Evolutionary conservation across 1,140 invertebrate species (phyloP), one percentile per base, ranked within the genome.

Genomic region (Megathymus violae): DNA sequence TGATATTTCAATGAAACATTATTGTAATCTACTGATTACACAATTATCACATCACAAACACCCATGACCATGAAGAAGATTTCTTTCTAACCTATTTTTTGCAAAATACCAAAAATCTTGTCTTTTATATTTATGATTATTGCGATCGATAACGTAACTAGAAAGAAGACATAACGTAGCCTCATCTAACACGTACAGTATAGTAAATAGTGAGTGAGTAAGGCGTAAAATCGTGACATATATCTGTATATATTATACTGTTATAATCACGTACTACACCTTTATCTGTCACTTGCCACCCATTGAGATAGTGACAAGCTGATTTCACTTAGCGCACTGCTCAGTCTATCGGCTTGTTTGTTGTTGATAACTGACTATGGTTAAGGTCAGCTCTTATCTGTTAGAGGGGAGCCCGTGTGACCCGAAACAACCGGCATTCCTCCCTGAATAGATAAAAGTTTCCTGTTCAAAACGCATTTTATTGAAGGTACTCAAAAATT

Each of bases 301-400:
- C 7, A 27, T 56, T 52, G 63, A 51, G 61, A 69, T 69, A 75
- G 67, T 44, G 64, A 65, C 69, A 72, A 46, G 64, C 61, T 52
- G 66, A 64, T 73, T 68, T 71, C 68, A 64, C 64, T 74, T 54
- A 71, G 11, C 62, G 51, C 48, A 48, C 44, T n/a, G 46, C 46
- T 41, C 67, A 34, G 2, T 22, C 40, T 67, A 69, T 65, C 66
- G 25, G 31, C 41, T 31, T 68, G 58, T 74, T 62, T 68, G 67
- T 69, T 74, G 68, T 71, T 69, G 76, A 75, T 78, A 78, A 71
- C 56, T 62, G 58, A 60, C 40, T 47, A 48, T 67, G 76, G 80
- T 77, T 77, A 79, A 82, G 76, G 80, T 79, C 78, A 82, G 25
- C 19, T 9, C 38, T 71, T 80, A 82, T 82, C 77, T 69, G 19